Conservation (phyloP, 2,888 invertebrate species). For the Cactoblastis cactorum region DNA sequence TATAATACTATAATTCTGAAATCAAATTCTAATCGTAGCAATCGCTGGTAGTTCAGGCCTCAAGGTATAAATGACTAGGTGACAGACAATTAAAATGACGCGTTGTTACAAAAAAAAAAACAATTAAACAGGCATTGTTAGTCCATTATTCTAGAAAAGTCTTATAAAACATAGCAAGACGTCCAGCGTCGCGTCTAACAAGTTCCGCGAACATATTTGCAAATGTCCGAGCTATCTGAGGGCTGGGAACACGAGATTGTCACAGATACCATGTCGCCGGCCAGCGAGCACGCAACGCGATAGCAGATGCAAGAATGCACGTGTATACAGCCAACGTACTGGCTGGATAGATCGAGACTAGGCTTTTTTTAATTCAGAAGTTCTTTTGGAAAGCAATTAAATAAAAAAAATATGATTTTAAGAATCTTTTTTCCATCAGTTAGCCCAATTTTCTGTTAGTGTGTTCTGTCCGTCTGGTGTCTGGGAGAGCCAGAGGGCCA, state of each 20-base stretch:
- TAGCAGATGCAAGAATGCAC: conserved; percentile 10
- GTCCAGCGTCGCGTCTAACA: conserved; percentile 8
- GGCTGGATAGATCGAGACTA: conserved; percentile 14
- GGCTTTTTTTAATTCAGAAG: background rate
- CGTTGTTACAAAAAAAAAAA: background rate
- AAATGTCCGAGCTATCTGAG: conserved; percentile 7
- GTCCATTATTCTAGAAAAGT: background rate
- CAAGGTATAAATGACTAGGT: no score
- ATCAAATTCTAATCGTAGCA: no score
- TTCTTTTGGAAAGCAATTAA: background rate
- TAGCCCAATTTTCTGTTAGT: no score
- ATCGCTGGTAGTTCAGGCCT: no score
- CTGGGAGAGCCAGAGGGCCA: no score
- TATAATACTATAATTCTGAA: background rate
- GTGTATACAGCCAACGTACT: background rate
- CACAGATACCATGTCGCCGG: conserved; percentile 6
- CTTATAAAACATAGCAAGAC: conserved; percentile 2
- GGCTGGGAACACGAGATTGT: conserved; percentile 8
- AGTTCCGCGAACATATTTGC: conserved; percentile 9
- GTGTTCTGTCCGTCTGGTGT: no score
- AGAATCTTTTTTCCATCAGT: no score
- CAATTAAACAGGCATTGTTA: background rate
- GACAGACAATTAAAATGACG: no score
- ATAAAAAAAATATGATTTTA: no score
- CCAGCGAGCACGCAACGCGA: conserved; percentile 6